Conservation (phyloP, 2,797 vertebrate genomes). For the Pseudocheirus occidentalis region DNA sequence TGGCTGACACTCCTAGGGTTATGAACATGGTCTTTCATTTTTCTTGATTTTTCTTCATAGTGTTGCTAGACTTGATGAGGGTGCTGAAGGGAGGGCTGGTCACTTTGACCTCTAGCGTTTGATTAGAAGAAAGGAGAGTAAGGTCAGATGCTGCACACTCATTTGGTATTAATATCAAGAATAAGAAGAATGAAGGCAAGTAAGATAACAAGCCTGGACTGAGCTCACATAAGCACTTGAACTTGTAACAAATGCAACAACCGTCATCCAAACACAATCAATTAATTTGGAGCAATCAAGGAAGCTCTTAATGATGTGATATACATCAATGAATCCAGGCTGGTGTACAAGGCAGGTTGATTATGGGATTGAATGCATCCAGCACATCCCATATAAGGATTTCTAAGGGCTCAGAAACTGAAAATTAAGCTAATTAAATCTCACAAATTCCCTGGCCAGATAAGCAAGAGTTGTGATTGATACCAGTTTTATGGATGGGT, state of each 20-base stretch:
- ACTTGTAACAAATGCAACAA: neutral
- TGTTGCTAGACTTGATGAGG: neutral
- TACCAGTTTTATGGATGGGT: neutral
- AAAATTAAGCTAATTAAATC: neutral
- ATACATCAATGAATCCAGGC: neutral
- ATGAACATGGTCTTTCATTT: neutral
- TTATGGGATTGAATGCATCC: neutral
- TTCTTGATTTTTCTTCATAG: neutral
- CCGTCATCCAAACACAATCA: neutral
- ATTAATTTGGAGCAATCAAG: neutral
- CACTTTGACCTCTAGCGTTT: neutral
- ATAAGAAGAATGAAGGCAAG: slow-evolving; percentile 7
- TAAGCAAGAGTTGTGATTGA: neutral
- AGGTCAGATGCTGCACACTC: neutral
- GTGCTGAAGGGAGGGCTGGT: neutral
- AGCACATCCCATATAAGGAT: neutral
- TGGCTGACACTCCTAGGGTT: neutral
- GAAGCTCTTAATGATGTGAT: neutral
- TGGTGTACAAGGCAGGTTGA: neutral
- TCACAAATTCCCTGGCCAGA: neutral
- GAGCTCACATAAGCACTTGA: slow-evolving; percentile 10
- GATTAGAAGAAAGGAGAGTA: neutral
- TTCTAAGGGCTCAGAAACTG: neutral
- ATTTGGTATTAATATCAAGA: neutral
- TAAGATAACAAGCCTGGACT: neutral